Evolutionary conservation across 2,888 invertebrate species (phyloP), one percentile per base, ranked within the genome.

Genomic region (Acrobasis repandana): DNA sequence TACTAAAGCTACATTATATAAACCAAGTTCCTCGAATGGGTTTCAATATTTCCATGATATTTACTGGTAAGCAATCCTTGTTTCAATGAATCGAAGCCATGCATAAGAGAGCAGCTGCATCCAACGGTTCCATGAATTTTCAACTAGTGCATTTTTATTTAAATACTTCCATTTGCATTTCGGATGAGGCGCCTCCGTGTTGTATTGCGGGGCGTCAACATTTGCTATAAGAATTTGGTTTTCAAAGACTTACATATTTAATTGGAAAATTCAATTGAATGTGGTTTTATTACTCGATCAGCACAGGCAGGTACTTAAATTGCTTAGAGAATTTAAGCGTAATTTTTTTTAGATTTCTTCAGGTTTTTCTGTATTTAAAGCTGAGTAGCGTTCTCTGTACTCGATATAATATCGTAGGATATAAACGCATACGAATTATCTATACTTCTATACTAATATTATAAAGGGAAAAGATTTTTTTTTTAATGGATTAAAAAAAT

Each of bases 71-170:
- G 38, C 52, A 69, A 67, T 62, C 62, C 61, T 64, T 64, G 61
- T 67, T 62, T 68, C 66, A 70, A 68, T 68, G 67, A 71, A 66
- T 73, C 65, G 66, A 75, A 58, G 72, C 73, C 74, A 80, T 81
- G 82, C 76, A 79, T 77, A 79, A 68, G 69, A 65, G 75, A 77
- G 65, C 57, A 68, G 65, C 61, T 64, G 68, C 68, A 66, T 71
- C 67, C 57, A 34, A 8, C 49, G 59, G 64, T 69, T 76, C 73
- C 75, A 77, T 81, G 77, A 77, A 81, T 77, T 77, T 76, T 70
- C 68, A 75, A 74, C 67, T 61, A 71, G 58, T 69, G 67, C 63
- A 78, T 71, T 74, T 74, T 73, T 73, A 79, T 77, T 78, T 68
- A 70, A 75, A 77, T 74, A 68, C 63, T 36, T 69, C 66, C 56